Base-by-base conservation (phyloP, 2,888 invertebrate species). In the Omphaloscelis lunosa region DNA sequence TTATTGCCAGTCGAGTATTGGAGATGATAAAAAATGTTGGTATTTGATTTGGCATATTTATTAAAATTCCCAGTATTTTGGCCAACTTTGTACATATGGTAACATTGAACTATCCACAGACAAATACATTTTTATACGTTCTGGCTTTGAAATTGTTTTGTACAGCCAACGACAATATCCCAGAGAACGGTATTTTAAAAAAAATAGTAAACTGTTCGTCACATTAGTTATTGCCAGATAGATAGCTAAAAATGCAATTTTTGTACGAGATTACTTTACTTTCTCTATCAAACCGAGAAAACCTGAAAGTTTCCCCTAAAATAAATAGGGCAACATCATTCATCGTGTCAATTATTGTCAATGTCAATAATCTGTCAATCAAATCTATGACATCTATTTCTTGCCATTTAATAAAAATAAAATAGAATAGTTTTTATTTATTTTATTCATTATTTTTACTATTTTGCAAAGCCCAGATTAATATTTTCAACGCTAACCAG, bases 141-240 rank as follows among this genome's bases (percentile, higher is more conserved):
- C 29, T 72, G 23, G 29, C 70, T 78, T 73, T 71, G 53, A 72
- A 66, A 88, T 80, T 71, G 69, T 9, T n/a, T 17, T 68, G 59
- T 70, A 82, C 86, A 82, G 77, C 84, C 89, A 85, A 76, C 8
- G 77, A 80, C 70, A 75, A 86, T 59, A 27, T 62, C 29, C 1
- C 0, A 39, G 7, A 34, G 1, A n/a, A 15, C 0, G 0, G 17
- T 29, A 34, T n/a, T 17, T 17, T 0, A 9, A 61, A 66, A 41
- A 51, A 51, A 29, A 17, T 0, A 9, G 0, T 17, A 5, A 39
- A 29, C 27, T 9, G 12, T 6, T 9, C 53, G n/a, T 51, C 3
- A 1, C 1, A n/a, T 23, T 51, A n/a, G n/a, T n/a, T 34, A 34
- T 34, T 34, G 34, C 34, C 34, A 34, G 34, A 34, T 34, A 34